A percentile compares a stretch with the other conserved stretches of the same genome.
These are phyloP conservation scores for Tineola bisselliella DNA, from an alignment of 2,888 invertebrate species.

Conservation along the genomic window DNA sequence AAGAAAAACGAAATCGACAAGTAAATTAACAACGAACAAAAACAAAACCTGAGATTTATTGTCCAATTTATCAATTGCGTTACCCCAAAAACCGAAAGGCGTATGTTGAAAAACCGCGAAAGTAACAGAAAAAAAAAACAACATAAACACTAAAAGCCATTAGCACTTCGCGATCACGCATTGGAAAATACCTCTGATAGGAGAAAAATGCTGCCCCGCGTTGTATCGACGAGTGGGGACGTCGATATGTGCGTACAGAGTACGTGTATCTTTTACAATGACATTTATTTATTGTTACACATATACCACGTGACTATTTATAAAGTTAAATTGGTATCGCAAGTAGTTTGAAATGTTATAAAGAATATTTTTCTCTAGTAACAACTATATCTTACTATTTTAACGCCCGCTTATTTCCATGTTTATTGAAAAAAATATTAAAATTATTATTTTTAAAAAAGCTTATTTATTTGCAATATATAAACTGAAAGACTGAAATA, in stretches of 20 bases:
- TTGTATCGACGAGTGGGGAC: slow-evolving; percentile 27
- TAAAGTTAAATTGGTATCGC: too few species aligned
- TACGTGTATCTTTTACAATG: neutral
- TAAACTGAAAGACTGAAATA: too few species aligned
- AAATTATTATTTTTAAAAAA: too few species aligned
- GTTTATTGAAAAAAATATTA: too few species aligned
- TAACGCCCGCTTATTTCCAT: too few species aligned
- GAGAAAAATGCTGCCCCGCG: slow-evolving; percentile 36
- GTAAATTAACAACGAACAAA: neutral
- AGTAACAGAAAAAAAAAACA: neutral
- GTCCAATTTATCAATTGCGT: neutral
- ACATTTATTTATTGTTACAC: too few species aligned
- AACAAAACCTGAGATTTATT: neutral
- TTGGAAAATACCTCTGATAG: slow-evolving; percentile 51
- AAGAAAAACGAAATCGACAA: neutral
- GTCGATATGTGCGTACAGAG: slow-evolving; percentile 27
- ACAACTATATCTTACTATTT: too few species aligned
- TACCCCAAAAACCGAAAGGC: neutral
- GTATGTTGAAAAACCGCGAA: slow-evolving; percentile 11
- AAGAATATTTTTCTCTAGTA: too few species aligned
- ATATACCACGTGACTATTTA: too few species aligned
- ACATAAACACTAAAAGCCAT: slow-evolving; percentile 19
- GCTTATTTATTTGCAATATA: too few species aligned
- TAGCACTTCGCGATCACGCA: slow-evolving; percentile 31
- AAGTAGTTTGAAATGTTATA: too few species aligned